phyloP scores from a whole-genome alignment of 2,888 invertebrate genomes.

The Tenodera sinensis region DNA sequence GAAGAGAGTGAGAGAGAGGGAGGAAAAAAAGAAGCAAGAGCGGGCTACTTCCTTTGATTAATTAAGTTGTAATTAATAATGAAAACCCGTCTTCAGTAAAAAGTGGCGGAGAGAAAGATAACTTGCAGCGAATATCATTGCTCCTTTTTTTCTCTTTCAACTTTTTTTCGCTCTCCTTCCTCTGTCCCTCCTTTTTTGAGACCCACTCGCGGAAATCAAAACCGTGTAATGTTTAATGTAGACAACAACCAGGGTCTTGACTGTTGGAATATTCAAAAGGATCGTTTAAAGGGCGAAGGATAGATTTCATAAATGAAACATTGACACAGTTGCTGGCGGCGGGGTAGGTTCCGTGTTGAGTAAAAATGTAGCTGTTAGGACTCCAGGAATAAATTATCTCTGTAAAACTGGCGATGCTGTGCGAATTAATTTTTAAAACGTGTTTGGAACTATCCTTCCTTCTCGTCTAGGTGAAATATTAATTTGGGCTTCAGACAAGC shows the following conservation, averaged over 20 bases:
- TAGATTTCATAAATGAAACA: neutral
- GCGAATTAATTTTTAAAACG: neutral
- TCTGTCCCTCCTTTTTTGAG: neutral
- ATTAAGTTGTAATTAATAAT: slow-evolving; percentile 30
- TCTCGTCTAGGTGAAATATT: neutral
- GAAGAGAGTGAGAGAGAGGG: neutral
- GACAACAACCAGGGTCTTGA: neutral
- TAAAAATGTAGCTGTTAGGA: neutral
- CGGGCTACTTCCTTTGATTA: slow-evolving; percentile 24
- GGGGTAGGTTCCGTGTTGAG: neutral
- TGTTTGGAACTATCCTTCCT: neutral
- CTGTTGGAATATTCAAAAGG: neutral
- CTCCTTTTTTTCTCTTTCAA: neutral
- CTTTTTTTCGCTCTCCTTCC: neutral
- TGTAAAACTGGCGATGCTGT: neutral
- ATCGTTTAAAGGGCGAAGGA: neutral
- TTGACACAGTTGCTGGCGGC: neutral
- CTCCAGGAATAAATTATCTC: no score
- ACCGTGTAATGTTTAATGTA: slow-evolving; percentile 17
- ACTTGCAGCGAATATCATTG: neutral
- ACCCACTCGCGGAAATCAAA: neutral
- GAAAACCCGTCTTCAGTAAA: slow-evolving; percentile 18
- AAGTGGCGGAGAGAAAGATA: slow-evolving; percentile 21
- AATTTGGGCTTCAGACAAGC: neutral
- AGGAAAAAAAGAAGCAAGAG: neutral